Evolutionary conservation across 2,797 vertebrate species (phyloP).

Genomic region (Pitangus sulphuratus): DNA sequence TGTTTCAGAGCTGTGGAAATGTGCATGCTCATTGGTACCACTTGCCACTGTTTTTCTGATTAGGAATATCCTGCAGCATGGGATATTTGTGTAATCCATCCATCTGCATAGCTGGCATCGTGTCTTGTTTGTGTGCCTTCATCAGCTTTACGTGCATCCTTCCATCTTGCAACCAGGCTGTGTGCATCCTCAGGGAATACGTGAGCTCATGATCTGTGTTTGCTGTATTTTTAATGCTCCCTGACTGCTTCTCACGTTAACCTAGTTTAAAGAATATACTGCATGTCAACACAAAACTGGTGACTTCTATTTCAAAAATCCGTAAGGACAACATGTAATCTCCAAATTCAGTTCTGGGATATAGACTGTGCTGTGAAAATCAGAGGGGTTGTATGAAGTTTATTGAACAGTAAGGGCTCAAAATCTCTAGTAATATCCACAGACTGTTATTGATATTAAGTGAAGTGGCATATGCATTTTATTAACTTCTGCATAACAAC

Average conservation of each 20-base stretch:
- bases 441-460: background rate
- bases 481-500: conserved; percentile 14
- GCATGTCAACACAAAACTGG: background rate
- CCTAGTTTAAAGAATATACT: background rate
- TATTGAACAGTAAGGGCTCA: conserved; percentile 17
- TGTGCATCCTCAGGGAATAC: background rate
- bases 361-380: background rate
- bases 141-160: background rate
- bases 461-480: background rate
- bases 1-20: background rate
- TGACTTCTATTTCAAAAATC: background rate
- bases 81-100: background rate
- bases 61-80: background rate
- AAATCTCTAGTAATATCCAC: background rate
- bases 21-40: background rate
- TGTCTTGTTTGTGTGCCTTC: background rate
- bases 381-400: background rate
- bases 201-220: background rate
- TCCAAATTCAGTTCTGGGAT: conserved; percentile 1
- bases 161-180: background rate
- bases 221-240: background rate
- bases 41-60: background rate
- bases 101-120: background rate
- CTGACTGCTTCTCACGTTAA: background rate
- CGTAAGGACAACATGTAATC: background rate